Percentiles rank a stretch among this genome's conserved stretches.
Evolutionary conservation across 2,797 vertebrate species (phyloP).

Genomic region (Hypotaenidia okinawae): DNA sequence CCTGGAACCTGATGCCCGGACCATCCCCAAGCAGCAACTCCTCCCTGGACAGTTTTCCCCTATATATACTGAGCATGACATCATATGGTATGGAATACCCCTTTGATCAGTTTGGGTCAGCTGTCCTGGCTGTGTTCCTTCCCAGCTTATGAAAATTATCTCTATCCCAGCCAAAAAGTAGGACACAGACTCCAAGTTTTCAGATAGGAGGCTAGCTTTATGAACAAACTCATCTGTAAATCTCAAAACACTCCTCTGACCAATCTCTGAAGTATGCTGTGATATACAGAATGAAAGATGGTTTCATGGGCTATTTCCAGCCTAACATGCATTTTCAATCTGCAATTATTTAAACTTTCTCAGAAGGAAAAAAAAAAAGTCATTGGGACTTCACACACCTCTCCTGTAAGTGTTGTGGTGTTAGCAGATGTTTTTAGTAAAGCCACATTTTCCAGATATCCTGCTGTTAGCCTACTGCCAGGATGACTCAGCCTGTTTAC

Average conservation of each 20-base stretch:
- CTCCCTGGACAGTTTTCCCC: no score
- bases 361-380: background rate
- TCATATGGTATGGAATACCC: no score
- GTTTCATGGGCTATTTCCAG: slow-evolving; percentile 27
- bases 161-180: no score
- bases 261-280: background rate
- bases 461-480: slow-evolving; percentile 20
- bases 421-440: slow-evolving; percentile 51
- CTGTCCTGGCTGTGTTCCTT: no score
- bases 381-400: background rate
- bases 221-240: background rate
- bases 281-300: slow-evolving; percentile 4
- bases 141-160: no score
- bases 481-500: slow-evolving; percentile 56
- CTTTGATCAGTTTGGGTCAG: no score
- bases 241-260: background rate
- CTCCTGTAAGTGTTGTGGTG: background rate
- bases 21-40: no score
- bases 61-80: no score
- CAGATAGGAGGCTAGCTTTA: background rate
- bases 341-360: slow-evolving; percentile 27
- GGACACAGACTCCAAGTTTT: background rate
- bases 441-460: slow-evolving; percentile 28
- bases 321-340: background rate
- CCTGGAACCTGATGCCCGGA: no score